Percentiles rank a stretch among this genome's conserved stretches.
These are phyloP conservation scores for Plutomurus gul DNA, from an alignment of 1,140 invertebrate genomes.

Conservation along the genomic window DNA sequence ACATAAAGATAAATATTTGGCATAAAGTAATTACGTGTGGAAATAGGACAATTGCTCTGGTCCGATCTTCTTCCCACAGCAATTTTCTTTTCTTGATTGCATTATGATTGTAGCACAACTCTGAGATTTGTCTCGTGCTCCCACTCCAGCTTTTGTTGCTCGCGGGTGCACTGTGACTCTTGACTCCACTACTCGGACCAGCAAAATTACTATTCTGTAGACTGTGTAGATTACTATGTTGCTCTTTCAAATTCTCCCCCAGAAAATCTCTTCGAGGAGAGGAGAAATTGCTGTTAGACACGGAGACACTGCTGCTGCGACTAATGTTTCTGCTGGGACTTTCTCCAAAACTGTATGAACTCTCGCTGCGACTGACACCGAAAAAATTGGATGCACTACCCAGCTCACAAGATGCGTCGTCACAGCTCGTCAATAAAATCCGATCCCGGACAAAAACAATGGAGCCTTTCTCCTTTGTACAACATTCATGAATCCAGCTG, in stretches of 20 bases:
- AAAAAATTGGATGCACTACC: not conserved
- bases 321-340: constrained; percentile 33
- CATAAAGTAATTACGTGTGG: constrained; percentile 22
- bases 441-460: constrained; percentile 36
- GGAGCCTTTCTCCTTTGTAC: constrained; percentile 35
- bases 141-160: not conserved
- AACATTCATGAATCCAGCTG: constrained; percentile 43
- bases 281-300: constrained; percentile 10
- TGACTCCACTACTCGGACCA: too few species aligned
- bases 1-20: not conserved
- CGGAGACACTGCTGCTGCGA: constrained; percentile 14
- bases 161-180: not conserved
- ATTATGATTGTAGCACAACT: constrained; percentile 45
- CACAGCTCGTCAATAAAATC: not conserved
- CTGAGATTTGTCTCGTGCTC: constrained; percentile 37
- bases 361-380: constrained; percentile 35
- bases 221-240: too few species aligned
- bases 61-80: constrained; percentile 43
- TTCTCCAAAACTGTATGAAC: constrained; percentile 32
- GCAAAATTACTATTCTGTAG: too few species aligned
- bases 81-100: constrained; percentile 6
- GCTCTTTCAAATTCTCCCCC: not conserved
- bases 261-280: constrained; percentile 27
- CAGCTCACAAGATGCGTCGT: not conserved
- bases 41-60: constrained; percentile 19